phyloP scores from a whole-genome alignment of 2,797 vertebrate genomes.

The Sebastiscus albofasciatus region DNA sequence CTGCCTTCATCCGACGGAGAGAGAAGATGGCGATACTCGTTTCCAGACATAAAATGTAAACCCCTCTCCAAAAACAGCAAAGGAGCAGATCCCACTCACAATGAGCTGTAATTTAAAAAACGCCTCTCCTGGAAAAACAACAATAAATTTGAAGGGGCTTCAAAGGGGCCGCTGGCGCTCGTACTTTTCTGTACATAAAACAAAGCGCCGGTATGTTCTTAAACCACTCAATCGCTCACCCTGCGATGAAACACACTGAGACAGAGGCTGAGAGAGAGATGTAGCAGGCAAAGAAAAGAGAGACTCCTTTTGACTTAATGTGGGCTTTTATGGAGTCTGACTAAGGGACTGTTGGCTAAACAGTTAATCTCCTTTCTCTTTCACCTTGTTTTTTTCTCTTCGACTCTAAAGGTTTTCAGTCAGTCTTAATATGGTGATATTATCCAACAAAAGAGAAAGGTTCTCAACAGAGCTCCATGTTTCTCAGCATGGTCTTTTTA shows the following conservation, averaged over 20 bases:
- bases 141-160: constrained; percentile 77
- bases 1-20: constrained; percentile 37
- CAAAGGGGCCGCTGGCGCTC: constrained; percentile 66
- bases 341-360: constrained; percentile 38
- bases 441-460: constrained; percentile 18
- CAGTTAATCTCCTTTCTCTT: constrained; percentile 29
- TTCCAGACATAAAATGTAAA: constrained; percentile 70
- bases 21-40: constrained; percentile 31
- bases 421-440: constrained; percentile 44
- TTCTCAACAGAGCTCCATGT: neutral
- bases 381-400: constrained; percentile 3
- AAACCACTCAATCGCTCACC: constrained; percentile 66
- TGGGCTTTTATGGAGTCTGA: constrained; percentile 58
- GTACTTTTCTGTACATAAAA: constrained; percentile 71
- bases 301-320: constrained; percentile 52
- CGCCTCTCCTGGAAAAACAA: constrained; percentile 74
- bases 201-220: constrained; percentile 68
- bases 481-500: constrained; percentile 7
- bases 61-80: constrained; percentile 76
- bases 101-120: constrained; percentile 73
- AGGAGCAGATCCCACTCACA: constrained; percentile 70
- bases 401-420: neutral
- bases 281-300: constrained; percentile 32
- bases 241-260: constrained; percentile 56
- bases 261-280: constrained; percentile 49